A percentile compares a stretch with the other conserved stretches of the same genome.
Conservation (phyloP, 2,888 invertebrate species). For the Microdon myrmicae region DNA sequence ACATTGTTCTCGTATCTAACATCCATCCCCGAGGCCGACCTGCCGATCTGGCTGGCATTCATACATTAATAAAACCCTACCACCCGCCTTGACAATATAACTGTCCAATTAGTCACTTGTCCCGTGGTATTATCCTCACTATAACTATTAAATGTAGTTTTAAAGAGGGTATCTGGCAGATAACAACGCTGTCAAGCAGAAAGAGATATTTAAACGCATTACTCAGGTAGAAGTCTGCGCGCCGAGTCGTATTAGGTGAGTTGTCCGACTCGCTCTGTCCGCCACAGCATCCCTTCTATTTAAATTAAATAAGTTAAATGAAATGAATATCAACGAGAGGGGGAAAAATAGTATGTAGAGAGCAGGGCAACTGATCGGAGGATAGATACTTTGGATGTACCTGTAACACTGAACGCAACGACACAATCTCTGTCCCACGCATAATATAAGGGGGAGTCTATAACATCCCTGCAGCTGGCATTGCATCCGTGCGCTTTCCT, state of each 20-base stretch:
- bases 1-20: too few relatives aligned
- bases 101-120: constrained; percentile 52
- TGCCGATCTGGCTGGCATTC: too few relatives aligned
- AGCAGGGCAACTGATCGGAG: constrained; percentile 12
- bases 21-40: too few relatives aligned
- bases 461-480: constrained; percentile 3
- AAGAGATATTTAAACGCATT: constrained; percentile 30
- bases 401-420: constrained; percentile 7
- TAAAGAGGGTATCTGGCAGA: background rate
- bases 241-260: too few relatives aligned
- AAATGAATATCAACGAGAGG: constrained; percentile 44
- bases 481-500: constrained; percentile 1
- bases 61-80: constrained; percentile 40
- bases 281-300: constrained; percentile 14
- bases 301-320: constrained; percentile 44
- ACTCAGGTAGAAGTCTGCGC: constrained; percentile 45
- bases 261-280: constrained; percentile 2
- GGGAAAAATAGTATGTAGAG: too few relatives aligned
- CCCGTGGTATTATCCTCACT: constrained; percentile 45
- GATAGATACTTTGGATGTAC: constrained; percentile 30
- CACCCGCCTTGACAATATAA: constrained; percentile 50
- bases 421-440: constrained; percentile 11
- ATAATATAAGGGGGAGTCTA: constrained; percentile 14
- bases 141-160: constrained; percentile 31
- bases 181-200: constrained; percentile 3